A percentile compares a stretch with the other conserved stretches of the same genome.
Evolutionary conservation across 2,797 vertebrate species (phyloP).

Genomic region (Tokudaia muenninki): DNA sequence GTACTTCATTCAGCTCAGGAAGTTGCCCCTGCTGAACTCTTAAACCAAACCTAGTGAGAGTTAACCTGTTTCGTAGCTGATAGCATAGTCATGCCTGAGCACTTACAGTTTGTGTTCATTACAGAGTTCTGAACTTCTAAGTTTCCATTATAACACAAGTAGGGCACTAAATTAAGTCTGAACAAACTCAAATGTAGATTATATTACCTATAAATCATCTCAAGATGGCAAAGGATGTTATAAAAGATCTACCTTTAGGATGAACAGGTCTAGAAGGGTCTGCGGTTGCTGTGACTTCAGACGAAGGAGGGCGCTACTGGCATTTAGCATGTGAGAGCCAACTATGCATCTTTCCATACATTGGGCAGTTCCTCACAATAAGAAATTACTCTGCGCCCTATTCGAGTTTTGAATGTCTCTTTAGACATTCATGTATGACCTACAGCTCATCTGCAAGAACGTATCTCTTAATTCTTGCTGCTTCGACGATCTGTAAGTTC

Average conservation of each 20-base stretch:
- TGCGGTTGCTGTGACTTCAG: background rate
- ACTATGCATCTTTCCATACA: background rate
- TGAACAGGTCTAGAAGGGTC: background rate
- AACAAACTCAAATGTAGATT: constrained; percentile 31
- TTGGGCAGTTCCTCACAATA: constrained; percentile 28
- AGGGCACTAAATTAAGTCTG: constrained; percentile 18
- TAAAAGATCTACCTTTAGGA: background rate
- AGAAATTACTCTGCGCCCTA: constrained; percentile 53
- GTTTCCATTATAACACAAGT: background rate
- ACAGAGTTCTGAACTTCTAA: constrained; percentile 34
- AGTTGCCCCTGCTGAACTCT: constrained; percentile 2
- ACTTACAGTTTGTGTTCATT: constrained; percentile 37
- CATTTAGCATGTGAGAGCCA: constrained; percentile 45
- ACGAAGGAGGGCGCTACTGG: background rate
- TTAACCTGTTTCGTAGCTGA: background rate
- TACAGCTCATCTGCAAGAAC: constrained; percentile 69
- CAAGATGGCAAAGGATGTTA: constrained; percentile 32
- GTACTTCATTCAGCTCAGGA: constrained; percentile 10
- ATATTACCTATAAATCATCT: constrained; percentile 8
- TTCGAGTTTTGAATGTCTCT: constrained; percentile 50
- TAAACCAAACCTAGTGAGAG: constrained; percentile 22
- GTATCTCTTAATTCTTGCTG: background rate
- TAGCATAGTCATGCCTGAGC: constrained; percentile 19
- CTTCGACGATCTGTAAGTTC: constrained; percentile 46
- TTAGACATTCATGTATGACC: constrained; percentile 54